Percentiles rank a stretch among this genome's conserved stretches.
phyloP scores from a whole-genome alignment of 2,797 vertebrate species.

The Aldrovandia affinis region DNA sequence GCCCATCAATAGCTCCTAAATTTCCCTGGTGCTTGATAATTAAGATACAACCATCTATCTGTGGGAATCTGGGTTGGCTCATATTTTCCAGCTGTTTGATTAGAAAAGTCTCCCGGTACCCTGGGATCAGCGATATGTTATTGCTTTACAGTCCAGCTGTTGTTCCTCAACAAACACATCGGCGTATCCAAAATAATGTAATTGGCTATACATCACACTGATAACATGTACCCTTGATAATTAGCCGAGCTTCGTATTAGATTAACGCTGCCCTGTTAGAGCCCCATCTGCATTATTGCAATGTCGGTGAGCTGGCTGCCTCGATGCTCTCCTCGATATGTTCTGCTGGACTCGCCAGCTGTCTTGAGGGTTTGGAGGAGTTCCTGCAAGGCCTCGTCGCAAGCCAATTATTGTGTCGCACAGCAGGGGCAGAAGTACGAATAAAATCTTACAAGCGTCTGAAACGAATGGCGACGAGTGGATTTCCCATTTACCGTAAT shows the following conservation, averaged over 20 bases:
- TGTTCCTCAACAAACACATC: constrained; percentile 43
- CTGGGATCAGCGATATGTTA: constrained; percentile 35
- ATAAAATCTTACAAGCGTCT: constrained; percentile 43
- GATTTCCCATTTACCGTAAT: constrained; percentile 19
- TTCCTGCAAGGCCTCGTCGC: constrained; percentile 43
- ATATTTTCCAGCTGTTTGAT: constrained; percentile 43
- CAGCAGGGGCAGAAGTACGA: constrained; percentile 46
- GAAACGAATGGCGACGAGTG: constrained; percentile 38
- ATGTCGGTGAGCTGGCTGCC: constrained; percentile 64
- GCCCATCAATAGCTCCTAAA: constrained; percentile 69
- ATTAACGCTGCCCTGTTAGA: constrained; percentile 57
- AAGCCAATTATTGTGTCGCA: constrained; percentile 65
- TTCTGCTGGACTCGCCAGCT: constrained; percentile 53
- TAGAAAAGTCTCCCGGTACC: constrained; percentile 18
- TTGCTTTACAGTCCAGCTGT: constrained; percentile 53
- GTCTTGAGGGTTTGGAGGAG: constrained; percentile 24
- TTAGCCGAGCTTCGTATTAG: constrained; percentile 57
- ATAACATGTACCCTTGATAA: constrained; percentile 53
- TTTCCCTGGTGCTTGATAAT: constrained; percentile 67
- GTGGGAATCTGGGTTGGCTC: constrained; percentile 45
- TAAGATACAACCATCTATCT: constrained; percentile 63
- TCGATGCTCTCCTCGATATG: constrained; percentile 58
- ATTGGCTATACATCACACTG: constrained; percentile 47
- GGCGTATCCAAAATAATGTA: constrained; percentile 36
- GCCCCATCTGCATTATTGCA: constrained; percentile 55